Evolutionary conservation across 1,140 invertebrate species (phyloP).

Genomic region (Drosophila rhopaloa): DNA sequence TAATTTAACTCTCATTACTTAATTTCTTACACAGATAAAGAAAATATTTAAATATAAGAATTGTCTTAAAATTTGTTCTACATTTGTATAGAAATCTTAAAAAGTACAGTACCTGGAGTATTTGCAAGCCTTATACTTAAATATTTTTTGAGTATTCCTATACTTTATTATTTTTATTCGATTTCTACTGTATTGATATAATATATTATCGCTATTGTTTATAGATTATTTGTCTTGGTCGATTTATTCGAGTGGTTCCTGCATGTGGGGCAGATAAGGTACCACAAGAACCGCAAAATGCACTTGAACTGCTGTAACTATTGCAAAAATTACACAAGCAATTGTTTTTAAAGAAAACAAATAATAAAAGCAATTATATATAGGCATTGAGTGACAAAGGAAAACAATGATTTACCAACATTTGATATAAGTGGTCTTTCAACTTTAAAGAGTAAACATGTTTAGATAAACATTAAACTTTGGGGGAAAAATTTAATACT

Average conservation of each 20-base stretch:
- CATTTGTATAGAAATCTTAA: not conserved
- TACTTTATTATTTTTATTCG: too few relatives aligned
- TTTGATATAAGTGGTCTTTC: not conserved
- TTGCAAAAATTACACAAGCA: constrained; percentile 15
- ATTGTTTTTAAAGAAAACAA: not conserved
- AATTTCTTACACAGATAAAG: too few relatives aligned
- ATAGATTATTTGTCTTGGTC: constrained; percentile 15
- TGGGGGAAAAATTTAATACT: too few relatives aligned
- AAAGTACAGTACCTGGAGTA: too few relatives aligned
- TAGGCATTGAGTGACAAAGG: not conserved
- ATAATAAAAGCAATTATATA: not conserved
- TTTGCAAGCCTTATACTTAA: too few relatives aligned
- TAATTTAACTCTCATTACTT: too few relatives aligned
- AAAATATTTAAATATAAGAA: too few relatives aligned
- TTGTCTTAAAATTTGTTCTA: too few relatives aligned
- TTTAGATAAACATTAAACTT: too few relatives aligned
- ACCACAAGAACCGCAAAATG: constrained; percentile 27
- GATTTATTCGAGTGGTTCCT: constrained; percentile 14
- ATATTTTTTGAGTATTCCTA: too few relatives aligned
- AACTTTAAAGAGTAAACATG: not conserved
- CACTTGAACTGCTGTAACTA: constrained; percentile 18
- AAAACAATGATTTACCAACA: not conserved
- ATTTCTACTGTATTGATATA: constrained; percentile 24
- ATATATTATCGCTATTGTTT: constrained; percentile 8
- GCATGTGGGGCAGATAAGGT: constrained; percentile 20